These are phyloP conservation scores for Etheostoma perlongum DNA, from an alignment of 2,797 vertebrate genomes.

Conservation along the genomic window DNA sequence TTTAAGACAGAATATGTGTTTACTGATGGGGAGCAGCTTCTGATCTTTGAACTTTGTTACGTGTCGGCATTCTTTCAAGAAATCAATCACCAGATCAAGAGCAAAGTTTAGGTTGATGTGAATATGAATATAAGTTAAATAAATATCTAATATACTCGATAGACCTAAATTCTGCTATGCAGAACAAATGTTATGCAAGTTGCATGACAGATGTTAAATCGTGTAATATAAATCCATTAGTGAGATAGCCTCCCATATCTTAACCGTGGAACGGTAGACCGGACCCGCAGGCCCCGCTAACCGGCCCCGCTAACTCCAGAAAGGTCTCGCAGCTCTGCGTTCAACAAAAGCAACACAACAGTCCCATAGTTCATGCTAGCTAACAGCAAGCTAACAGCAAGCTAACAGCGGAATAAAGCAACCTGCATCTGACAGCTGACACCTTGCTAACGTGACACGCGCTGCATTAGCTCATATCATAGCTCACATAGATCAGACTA, in stretches of 20 bases:
- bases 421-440: conserved; percentile 32
- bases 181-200: no score
- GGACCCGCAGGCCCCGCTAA: neutral
- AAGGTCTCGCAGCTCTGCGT: conserved; percentile 19
- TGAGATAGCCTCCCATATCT: neutral
- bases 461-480: neutral
- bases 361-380: neutral
- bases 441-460: neutral
- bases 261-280: neutral
- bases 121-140: no score
- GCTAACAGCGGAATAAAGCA: neutral
- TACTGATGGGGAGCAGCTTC: neutral
- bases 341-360: conserved; percentile 32
- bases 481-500: neutral
- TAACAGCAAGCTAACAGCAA: neutral
- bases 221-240: neutral
- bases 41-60: conserved; percentile 28
- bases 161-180: neutral
- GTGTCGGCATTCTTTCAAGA: neutral
- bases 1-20: neutral
- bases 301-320: conserved; percentile 30
- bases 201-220: neutral
- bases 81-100: neutral
- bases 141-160: neutral
- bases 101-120: neutral